These are phyloP conservation scores for Amphiura filiformis DNA, from an alignment of 35 echinoderm and acorn worm species.

Conservation along the genomic window DNA sequence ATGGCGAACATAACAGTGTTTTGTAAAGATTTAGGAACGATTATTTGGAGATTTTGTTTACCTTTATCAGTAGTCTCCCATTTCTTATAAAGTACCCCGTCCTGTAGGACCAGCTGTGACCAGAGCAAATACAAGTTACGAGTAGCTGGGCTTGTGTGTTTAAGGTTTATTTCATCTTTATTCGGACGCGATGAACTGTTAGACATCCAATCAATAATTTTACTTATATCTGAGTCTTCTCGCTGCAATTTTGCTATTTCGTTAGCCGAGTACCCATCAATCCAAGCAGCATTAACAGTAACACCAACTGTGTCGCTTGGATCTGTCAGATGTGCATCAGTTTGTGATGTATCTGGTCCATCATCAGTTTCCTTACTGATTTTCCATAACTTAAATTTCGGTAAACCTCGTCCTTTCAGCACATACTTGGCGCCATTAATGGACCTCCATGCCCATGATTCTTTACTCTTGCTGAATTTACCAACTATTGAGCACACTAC, in stretches of 20 bases:
- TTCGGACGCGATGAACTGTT: background rate
- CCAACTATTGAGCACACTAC: background rate
- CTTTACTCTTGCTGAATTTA: background rate
- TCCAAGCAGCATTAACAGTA: constrained; percentile 10
- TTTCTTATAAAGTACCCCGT: constrained; percentile 14
- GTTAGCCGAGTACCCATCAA: background rate
- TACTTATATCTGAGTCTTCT: background rate
- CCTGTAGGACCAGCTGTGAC: background rate
- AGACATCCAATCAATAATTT: background rate
- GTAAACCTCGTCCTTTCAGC: background rate
- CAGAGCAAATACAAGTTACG: constrained; percentile 22
- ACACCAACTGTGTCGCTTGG: no score
- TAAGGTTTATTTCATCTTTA: background rate
- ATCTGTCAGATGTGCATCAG: no score
- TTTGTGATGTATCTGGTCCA: no score
- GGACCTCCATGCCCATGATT: background rate
- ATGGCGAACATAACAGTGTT: background rate
- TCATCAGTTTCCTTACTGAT: no score
- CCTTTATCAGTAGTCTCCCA: constrained; percentile 11
- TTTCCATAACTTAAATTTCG: no score
- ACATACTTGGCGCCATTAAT: background rate
- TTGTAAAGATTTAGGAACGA: background rate
- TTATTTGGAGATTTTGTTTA: background rate
- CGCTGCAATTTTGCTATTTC: constrained; percentile 27
- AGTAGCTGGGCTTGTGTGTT: background rate